Conservation (phyloP, 2,888 invertebrate genomes). For the Drosophila ochracea region DNA sequence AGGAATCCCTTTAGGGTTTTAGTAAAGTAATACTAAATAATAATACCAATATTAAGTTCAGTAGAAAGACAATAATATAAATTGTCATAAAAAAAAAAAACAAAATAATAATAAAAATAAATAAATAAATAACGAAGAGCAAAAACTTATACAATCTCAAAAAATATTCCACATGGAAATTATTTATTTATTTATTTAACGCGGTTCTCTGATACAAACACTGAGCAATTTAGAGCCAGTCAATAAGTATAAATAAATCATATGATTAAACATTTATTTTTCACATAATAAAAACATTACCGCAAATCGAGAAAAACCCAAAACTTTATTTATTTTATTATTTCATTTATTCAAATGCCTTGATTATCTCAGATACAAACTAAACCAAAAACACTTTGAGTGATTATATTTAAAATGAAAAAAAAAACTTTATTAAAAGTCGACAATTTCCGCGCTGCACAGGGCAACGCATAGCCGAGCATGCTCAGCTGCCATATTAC, state of each 20-base stretch:
- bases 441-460: not conserved
- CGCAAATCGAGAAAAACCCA: not conserved
- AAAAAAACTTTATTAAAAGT: not conserved
- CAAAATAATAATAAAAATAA: too few species aligned
- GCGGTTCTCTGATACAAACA: not conserved
- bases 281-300: accelerated
- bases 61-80: too few species aligned
- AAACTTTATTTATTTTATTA: not conserved
- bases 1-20: too few species aligned
- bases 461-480: constrained; percentile 23
- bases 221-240: accelerated
- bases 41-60: too few species aligned
- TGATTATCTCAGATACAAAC: not conserved
- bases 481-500: not conserved
- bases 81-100: too few species aligned
- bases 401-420: too few species aligned
- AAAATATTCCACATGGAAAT: not conserved
- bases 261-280: too few species aligned
- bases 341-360: not conserved
- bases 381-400: not conserved
- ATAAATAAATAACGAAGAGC: too few species aligned
- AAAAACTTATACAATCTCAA: not conserved
- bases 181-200: not conserved
- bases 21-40: too few species aligned
- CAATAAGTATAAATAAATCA: not conserved